Evolutionary conservation across 2,888 invertebrate species (phyloP).

Genomic region (Hartigia nigra): DNA sequence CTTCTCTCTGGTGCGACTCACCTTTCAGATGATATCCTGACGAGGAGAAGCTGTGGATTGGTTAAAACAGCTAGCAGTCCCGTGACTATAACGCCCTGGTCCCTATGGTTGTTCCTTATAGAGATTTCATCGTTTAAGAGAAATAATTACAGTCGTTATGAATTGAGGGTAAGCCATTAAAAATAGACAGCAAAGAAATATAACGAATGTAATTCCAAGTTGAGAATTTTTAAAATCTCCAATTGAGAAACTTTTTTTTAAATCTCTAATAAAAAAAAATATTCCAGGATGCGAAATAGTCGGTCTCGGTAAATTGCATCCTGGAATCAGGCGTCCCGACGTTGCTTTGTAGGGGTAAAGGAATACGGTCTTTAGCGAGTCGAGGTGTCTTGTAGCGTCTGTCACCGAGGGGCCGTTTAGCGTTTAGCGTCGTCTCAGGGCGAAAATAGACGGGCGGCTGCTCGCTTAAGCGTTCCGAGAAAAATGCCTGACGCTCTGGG

Average conservation of each 20-base stretch:
- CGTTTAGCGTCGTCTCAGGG: conserved; percentile 36
- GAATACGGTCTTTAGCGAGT: conserved; percentile 9
- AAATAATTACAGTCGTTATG: not conserved
- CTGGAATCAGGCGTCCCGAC: not conserved
- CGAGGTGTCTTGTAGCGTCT: conserved; percentile 36
- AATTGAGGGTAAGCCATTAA: not conserved
- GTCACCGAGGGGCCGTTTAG: conserved; percentile 41
- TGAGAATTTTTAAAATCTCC: too few relatives aligned
- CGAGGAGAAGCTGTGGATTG: conserved; percentile 35
- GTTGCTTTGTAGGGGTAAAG: not conserved
- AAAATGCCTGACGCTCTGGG: conserved; percentile 50
- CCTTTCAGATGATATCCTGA: conserved; percentile 60
- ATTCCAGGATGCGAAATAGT: not conserved
- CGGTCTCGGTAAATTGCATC: not conserved
- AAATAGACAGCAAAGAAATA: not conserved
- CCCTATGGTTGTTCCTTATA: not conserved
- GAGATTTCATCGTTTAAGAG: not conserved
- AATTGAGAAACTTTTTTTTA: not conserved
- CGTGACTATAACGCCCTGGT: conserved; percentile 28
- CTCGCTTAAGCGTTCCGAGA: conserved; percentile 49
- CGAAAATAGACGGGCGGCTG: conserved; percentile 30
- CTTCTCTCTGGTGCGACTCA: conserved; percentile 59
- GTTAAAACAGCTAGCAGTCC: conserved; percentile 39
- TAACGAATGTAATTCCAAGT: not conserved
- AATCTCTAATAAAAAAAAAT: not conserved